Percentiles rank a stretch among this genome's conserved stretches.
These are phyloP conservation scores for Sardina pilchardus DNA, from an alignment of 2,113 vertebrate species.

Conservation along the genomic window DNA sequence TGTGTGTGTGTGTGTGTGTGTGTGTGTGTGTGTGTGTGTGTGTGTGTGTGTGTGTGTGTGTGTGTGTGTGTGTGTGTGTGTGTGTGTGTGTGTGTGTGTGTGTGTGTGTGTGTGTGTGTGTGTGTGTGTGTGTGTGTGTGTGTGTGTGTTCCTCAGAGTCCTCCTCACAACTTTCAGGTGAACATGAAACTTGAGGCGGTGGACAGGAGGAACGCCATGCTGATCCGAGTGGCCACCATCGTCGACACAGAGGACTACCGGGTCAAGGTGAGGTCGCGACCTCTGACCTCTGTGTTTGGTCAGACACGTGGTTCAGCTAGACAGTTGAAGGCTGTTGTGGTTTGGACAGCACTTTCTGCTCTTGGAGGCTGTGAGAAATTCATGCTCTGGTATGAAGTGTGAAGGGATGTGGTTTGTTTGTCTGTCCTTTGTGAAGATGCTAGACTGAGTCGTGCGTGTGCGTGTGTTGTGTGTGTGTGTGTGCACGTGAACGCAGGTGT, in stretches of 20 bases:
- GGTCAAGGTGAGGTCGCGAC: conserved; percentile 70
- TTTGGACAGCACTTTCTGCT: not conserved
- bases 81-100: conserved; percentile 29
- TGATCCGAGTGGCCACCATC: conserved; percentile 81
- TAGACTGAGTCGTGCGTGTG: not conserved
- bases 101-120: conserved; percentile 1
- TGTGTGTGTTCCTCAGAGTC: conserved; percentile 68
- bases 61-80: conserved; percentile 12
- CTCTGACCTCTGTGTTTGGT: not conserved
- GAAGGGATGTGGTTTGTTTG: not conserved
- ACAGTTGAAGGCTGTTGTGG: too few relatives aligned
- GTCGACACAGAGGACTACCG: conserved; percentile 75
- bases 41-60: conserved; percentile 27
- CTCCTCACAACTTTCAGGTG: conserved; percentile 76
- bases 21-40: conserved; percentile 20
- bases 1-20: conserved; percentile 32
- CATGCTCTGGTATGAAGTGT: too few relatives aligned
- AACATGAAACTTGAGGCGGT: conserved; percentile 82
- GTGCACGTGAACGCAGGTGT: not conserved
- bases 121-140: not conserved
- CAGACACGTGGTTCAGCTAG: too few relatives aligned
- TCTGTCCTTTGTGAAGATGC: not conserved
- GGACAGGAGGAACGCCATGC: conserved; percentile 80
- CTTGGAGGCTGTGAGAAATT: not conserved
- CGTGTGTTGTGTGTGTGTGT: not conserved